Evolutionary conservation across 2,888 invertebrate genomes (phyloP), one percentile per base, ranked within the genome.

Genomic region (Xestia rhomboidea): DNA sequence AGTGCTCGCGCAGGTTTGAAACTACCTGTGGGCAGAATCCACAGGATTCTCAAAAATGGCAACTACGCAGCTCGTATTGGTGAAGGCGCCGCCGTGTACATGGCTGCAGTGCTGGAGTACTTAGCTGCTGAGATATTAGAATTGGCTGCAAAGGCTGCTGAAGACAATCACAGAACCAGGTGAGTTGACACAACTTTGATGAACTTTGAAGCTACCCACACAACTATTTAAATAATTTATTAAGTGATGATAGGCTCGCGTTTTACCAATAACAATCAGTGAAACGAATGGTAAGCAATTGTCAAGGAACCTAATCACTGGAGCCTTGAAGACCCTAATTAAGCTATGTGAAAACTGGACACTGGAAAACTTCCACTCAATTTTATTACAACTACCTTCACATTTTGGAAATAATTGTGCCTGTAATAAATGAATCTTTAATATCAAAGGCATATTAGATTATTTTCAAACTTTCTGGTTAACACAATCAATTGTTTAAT

Each of bases 81-180:
- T 51, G 95, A 95, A 49, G 97, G 96, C 0, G 97, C 97, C 1
- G 95, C 97, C 0, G 97, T 97, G 0, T 97, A 97, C 79, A 88
- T 97, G 64, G 94, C 97, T 0, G 97, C 97, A n/a, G 97, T 97
- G 0, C 95, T 98, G 92, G 98, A 98, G 88, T 98, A 98, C 88
- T 90, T 98, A 68, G 97, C 98, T 24, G 98, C 98, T 81, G 98
- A 98, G 96, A 97, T 98, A 24, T 90, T 98, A 78, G 98, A 98
- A 89, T 95, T 98, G 92, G 97, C 98, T 10, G 97, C 97, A 13
- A 98, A 98, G 87, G 97, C 97, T 27, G 97, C 98, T 0, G 93
- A 97, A 57, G 98, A 98, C 90, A 98, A 98, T 93, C 97, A 98
- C 88, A 98, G 97, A 93, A 96, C 97, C 3, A 97, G 97, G 94